Base-by-base conservation (phyloP, 2,113 vertebrate genomes). In the Psophia crepitans region DNA sequence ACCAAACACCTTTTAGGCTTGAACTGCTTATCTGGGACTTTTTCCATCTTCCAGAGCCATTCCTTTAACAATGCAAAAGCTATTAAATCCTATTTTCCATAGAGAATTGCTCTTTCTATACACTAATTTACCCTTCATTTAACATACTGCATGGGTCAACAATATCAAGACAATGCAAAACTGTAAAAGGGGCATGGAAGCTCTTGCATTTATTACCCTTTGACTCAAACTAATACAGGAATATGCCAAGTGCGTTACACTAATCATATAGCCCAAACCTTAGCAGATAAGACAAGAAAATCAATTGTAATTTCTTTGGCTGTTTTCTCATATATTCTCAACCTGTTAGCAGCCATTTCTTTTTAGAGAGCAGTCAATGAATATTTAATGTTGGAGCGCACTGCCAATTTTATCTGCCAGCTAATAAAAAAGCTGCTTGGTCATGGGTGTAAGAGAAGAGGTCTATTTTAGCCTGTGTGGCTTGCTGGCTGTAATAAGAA, bases 211-310 rank as follows among this genome's bases (percentile, higher is more conserved):
- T 37, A 71, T 92, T 87, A 87, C 66, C 82, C 76, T 91, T 75
- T 96, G 73, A 85, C 84, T 93, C 77, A 76, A 80, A 33, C 35
- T 51, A 61, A 5, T 18, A 44, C 6, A 92, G 71, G 66, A 94
- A 90, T 87, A 56, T 90, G 93, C 91, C 82, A 92, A 80, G 66
- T 77, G 68, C 8, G 12, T 92, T 91, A 58, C 83, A 93, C 95
- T 90, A 88, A 97, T 96, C 95, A 96, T 84, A 94, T 1, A 87
- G 70, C 37, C 30, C 14, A 69, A 90, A 76, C 63, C 53, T 60
- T 84, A 89, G 63, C 74, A 93, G 96, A 92, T 89, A 95, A 95
- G 95, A 96, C 95, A 95, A 96, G 94, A 97, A 97, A 97, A 98
- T 97, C 96, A 96, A 98, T 98, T 96, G 91, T 65, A 95, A 97